Conservation (phyloP, 2,888 invertebrate species). For the Herminia tarsipennalis region DNA sequence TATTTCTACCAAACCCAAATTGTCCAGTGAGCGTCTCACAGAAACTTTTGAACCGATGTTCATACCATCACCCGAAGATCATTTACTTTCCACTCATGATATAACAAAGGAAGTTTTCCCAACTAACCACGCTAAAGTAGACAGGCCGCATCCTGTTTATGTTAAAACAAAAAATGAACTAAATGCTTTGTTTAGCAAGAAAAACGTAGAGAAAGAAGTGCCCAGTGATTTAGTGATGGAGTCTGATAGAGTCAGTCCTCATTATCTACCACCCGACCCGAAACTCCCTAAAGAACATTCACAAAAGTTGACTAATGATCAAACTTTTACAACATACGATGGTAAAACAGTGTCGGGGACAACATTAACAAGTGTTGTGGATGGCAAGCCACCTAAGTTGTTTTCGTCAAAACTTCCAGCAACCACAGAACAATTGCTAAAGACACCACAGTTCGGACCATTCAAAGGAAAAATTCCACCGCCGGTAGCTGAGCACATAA, state of each 20-base stretch:
- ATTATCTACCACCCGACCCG: conserved; percentile 90
- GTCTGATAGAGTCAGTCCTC: conserved; percentile 89
- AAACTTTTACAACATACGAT: conserved; percentile 90
- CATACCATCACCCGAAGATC: conserved; percentile 91
- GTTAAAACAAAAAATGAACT: conserved; percentile 68
- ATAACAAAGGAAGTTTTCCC: conserved; percentile 76
- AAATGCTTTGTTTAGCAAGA: conserved; percentile 68
- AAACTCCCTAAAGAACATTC: conserved; percentile 78
- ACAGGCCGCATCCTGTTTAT: conserved; percentile 81
- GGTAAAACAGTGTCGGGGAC: conserved; percentile 90
- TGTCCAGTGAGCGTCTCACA: conserved; percentile 80
- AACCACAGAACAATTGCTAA: conserved; percentile 85
- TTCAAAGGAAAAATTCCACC: conserved; percentile 90
- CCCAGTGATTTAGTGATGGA: conserved; percentile 88
- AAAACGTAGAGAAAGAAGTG: conserved; percentile 75
- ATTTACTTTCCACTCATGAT: conserved; percentile 69
- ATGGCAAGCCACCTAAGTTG: conserved; percentile 63
- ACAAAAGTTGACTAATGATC: conserved; percentile 67
- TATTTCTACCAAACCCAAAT: conserved; percentile 65
- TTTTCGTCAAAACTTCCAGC: conserved; percentile 77
- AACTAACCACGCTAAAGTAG: conserved; percentile 76
- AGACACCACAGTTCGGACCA: conserved; percentile 90
- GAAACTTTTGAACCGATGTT: conserved; percentile 93
- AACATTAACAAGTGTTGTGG: conserved; percentile 85
- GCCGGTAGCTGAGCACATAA: conserved; percentile 59